Conservation (phyloP, 2,113 vertebrate species). For the Eolophus roseicapilla region DNA sequence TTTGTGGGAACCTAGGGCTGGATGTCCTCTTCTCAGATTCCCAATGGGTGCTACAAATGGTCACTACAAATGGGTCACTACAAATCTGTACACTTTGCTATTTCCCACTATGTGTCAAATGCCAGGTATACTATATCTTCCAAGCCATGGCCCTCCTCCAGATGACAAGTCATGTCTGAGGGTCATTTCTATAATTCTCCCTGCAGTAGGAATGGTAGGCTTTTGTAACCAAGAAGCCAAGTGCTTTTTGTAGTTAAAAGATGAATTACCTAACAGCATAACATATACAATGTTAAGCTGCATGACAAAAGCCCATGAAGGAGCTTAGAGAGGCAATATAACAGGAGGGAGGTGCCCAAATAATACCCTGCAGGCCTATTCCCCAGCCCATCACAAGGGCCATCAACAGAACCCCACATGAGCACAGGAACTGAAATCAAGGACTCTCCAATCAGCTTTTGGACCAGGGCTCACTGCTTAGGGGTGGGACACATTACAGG, state of each 20-base stretch:
- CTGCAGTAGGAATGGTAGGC: background rate
- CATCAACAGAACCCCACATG: background rate
- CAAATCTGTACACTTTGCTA: background rate
- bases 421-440: background rate
- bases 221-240: background rate
- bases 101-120: background rate
- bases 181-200: background rate
- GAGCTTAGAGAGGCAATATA: background rate
- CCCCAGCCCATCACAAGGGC: background rate
- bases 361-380: background rate
- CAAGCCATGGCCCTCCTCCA: background rate
- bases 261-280: background rate
- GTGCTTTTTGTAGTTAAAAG: background rate
- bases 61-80: background rate
- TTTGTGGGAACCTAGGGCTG: background rate
- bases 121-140: background rate
- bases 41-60: background rate
- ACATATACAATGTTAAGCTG: background rate
- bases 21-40: background rate
- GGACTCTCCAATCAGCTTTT: background rate
- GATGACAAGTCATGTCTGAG: background rate
- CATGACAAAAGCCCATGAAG: background rate
- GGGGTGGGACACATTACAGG: accelerated
- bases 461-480: background rate
- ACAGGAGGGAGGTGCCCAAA: background rate